Evolutionary conservation across 2,113 vertebrate genomes (phyloP), one percentile per base, ranked within the genome.

Genomic region (Deroptyus accipitrinus): DNA sequence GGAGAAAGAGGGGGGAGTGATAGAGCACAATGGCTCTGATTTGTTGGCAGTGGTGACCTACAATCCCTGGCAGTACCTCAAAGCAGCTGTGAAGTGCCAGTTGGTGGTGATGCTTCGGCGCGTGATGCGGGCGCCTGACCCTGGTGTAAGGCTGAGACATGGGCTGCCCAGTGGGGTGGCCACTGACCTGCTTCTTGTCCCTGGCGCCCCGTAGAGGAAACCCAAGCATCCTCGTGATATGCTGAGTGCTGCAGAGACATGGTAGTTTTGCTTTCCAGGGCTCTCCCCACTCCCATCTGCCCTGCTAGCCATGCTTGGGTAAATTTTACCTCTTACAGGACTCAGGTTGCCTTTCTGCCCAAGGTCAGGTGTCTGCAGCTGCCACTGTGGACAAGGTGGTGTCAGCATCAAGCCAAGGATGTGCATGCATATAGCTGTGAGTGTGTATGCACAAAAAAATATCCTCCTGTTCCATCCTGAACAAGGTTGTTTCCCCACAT

Each of bases 71-170:
- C 96, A 96, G 80, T 76, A 95, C 95, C 93, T 95, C 93, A 94
- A 92, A 96, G 96, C 95, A 96, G 92, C 84, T 96, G 94, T 14
- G 59, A 80, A 77, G 91, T 96, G 90, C 91, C 94, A 95, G 96
- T 55, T 28, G 15, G 88, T 67, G 83, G 86, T 10, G 73, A 91
- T 78, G 94, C 92, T 75, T 44, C 2, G 6, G 90, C 82, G 67
- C 86, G 62, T 95, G 96, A 95, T 96, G 89, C 1, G 33, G 83
- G 66, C 62, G 62, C 95, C 91, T 94, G 93, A 91, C 84, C 66
- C 68, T 55, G 86, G 61, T 2, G 1, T 69, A 25, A 66, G 84
- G 84, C 87, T 69, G 81, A 41, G 82, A 66, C 86, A 42, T 0
- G 8, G 84, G 72, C 59, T 93, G 49, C 67, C 37, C 2, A 0